Evolutionary conservation across 2,113 vertebrate genomes (phyloP), one percentile per base, ranked within the genome.

Genomic region (Tapirus terrestris): DNA sequence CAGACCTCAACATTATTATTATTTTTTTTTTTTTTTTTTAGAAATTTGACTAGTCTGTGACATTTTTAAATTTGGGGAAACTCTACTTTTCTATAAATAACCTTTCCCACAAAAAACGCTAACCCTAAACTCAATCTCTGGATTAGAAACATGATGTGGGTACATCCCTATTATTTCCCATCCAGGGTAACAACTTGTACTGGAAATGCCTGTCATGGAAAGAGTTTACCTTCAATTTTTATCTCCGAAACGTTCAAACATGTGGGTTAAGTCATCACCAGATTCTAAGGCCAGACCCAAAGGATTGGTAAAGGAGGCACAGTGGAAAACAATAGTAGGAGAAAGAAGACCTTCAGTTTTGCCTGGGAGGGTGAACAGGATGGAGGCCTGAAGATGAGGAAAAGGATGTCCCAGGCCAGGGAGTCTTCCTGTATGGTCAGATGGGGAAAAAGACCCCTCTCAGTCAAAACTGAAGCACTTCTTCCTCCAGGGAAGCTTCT

Each of bases 311-410:
- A 63, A 60, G 45, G 45, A 79, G 36, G n/a, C 48, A 33, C 6
- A 3, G 16, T 14, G 4, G 31, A n/a, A 27, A n/a, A 1, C 14
- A 12, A 12, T 18, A 45, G 8, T 1, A 33, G 3, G n/a, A n/a
- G n/a, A n/a, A 60, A 58, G 9, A 51, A 68, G 23, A 65, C 11
- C 86, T 45, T 43, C 43, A 1, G 58, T 31, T 21, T 18, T 60
- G 72, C n/a, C 83, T 1, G 1, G 16, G 9, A 29, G 31, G 23
- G 61, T 6, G 63, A 53, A 6, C 0, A 36, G 39, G 43, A n/a
- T 1, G 18, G 72, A 21, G n/a, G 43, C n/a, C 16, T 2, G 17
- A 53, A 53, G 70, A 17, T 13, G 27, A 63, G 25, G 31, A 56
- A 23, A 48, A n/a, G 16, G 80, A 13, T 2, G 9, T n/a, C 29